A percentile compares a stretch with the other conserved stretches of the same genome.
phyloP scores from a whole-genome alignment of 2,113 vertebrate species.

The Falcunculus frontatus region DNA sequence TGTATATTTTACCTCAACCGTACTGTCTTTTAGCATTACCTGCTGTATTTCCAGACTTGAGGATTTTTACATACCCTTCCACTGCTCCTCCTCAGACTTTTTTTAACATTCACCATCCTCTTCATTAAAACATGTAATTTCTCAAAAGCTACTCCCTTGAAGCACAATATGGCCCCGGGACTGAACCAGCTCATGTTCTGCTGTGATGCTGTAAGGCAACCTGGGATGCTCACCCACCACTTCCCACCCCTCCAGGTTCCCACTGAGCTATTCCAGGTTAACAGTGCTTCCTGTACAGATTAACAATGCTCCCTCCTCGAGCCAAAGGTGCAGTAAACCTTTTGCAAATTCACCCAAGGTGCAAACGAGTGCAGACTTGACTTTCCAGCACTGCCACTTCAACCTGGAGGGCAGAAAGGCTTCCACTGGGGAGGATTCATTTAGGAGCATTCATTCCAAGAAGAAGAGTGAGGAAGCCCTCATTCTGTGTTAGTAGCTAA shows the following conservation, averaged over 20 bases:
- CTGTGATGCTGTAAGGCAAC: neutral
- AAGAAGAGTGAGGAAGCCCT: neutral
- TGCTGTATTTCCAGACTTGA: slow-evolving; percentile 15
- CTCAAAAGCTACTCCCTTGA: neutral
- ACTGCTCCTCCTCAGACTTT: neutral
- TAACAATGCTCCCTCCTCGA: neutral
- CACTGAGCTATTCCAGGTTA: neutral
- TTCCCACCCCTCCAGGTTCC: neutral
- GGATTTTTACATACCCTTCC: slow-evolving; percentile 2
- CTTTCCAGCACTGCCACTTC: neutral
- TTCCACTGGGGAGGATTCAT: neutral
- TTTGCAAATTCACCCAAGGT: neutral
- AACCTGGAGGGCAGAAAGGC: neutral
- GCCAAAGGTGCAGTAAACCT: neutral
- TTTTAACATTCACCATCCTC: neutral
- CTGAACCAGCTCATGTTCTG: neutral
- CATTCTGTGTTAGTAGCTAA: neutral
- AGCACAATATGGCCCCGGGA: neutral
- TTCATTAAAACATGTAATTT: neutral
- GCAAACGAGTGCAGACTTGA: neutral
- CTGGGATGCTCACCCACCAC: fast-evolving
- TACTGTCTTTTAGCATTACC: slow-evolving; percentile 51
- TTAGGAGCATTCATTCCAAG: neutral
- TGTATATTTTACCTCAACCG: slow-evolving; percentile 44
- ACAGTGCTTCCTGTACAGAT: neutral